Evolutionary conservation across 2,888 invertebrate genomes (phyloP), one percentile per base, ranked within the genome.

Genomic region (Netelia melanura): DNA sequence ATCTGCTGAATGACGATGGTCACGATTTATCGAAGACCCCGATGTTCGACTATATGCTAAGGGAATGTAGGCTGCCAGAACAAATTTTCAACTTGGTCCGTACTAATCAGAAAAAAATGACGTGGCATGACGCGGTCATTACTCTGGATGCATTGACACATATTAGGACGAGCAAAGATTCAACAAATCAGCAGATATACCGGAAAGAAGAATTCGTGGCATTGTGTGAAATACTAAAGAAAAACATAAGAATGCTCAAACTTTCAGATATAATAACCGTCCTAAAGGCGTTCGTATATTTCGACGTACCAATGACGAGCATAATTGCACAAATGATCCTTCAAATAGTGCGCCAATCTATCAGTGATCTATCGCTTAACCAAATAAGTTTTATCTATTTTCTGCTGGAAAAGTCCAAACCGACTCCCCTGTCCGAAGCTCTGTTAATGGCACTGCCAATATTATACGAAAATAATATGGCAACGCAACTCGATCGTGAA

Each of bases 361-460:
- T 97, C 11, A 96, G 97, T 91, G 90, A 95, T 58, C 90, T 97
- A 11, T 95, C 94, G 83, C 91, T 96, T 25, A 93, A 95, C 2
- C 95, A 97, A 88, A 95, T 97, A 44, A 95, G 96, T 88, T 96
- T 96, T 90, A 77, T 96, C 17, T 95, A 96, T 90, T 96, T 95
- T 89, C 88, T 97, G 8, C 90, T 97, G 0, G 90, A 92, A 1
- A 94, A 94, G 82, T 95, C 95, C 70, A 93, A 95, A 58, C 88
- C 88, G 1, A 95, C 94, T 14, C 95, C 96, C 79, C 92, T 97
- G 30, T 94, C 95, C 0, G 96, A 96, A 52, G 96, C 96, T 0
- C 90, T 97, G 3, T 94, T 94, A 88, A 94, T 96, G 0, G 97
- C 97, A 0, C 89, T 97, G 10, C 96, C 97, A 0, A 91, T 96